A percentile compares a stretch with the other conserved stretches of the same genome.
Evolutionary conservation across 2,113 vertebrate species (phyloP).

Genomic region (Proteles cristata): DNA sequence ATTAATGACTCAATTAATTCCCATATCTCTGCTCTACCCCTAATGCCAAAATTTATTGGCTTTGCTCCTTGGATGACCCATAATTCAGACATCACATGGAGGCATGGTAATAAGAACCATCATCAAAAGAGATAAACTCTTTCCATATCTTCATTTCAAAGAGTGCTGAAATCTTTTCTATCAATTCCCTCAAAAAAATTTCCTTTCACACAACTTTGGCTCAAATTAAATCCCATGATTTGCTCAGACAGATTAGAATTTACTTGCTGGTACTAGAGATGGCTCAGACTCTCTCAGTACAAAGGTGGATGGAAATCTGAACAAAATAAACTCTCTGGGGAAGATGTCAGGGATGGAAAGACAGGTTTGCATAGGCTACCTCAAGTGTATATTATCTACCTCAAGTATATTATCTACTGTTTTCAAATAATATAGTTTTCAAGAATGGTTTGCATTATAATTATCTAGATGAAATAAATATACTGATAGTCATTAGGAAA

Average conservation of each 20-base stretch:
- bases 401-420: neutral
- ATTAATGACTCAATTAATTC: neutral
- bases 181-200: neutral
- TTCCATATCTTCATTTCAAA: neutral
- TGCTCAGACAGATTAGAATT: neutral
- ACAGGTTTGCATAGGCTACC: neutral
- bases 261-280: neutral
- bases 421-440: neutral
- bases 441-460: neutral
- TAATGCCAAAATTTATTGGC: no score
- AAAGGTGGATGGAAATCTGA: neutral
- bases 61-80: neutral
- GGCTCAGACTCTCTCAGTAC: neutral
- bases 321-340: neutral
- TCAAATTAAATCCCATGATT: neutral
- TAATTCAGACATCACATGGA: neutral
- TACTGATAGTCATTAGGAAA: neutral
- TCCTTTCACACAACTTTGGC: neutral
- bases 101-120: neutral
- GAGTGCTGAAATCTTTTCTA: neutral
- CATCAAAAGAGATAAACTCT: neutral
- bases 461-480: slow-evolving; percentile 12
- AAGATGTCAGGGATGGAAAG: neutral
- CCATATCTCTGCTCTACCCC: neutral
- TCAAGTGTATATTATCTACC: neutral